Base-by-base conservation (phyloP, 2,113 vertebrate species). In the Cnemophilus loriae region DNA sequence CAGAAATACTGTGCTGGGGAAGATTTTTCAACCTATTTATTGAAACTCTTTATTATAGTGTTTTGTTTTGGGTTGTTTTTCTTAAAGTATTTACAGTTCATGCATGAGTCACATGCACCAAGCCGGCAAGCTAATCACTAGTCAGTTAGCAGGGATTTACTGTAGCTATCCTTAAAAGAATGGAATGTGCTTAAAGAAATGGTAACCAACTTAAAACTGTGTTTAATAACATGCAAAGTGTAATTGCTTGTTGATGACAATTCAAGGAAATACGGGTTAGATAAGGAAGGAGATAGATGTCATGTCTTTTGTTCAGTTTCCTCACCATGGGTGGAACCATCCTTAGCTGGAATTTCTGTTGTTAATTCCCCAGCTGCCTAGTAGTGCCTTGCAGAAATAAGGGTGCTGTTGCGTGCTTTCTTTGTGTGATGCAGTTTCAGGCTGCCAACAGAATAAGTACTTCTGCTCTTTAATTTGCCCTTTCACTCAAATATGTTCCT, bases 321-420 rank as follows among this genome's bases (percentile, higher is more conserved):
- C 95, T 96, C 77, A 71, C 55, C 44, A 39, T 91, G 95, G 94
- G 96, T 93, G 96, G 96, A 94, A 91, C 93, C 93, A 96, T 94
- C 85, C 56, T 78, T 75, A 86, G 22, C 77, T 89, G 86, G 77
- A 94, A 92, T 96, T 95, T 94, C 69, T 95, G 89, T 79, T 73
- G 39, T 57, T 67, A 76, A 57, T 91, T 93, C 80, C 59, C 59
- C 60, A 83, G 82, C 77, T 92, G 71, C 79, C 64, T 56, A 35
- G 16, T 15, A 44, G 46, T 84, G 32, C 60, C 60, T 81, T 63
- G 30, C 33, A 78, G 81, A 75, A 87, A 42, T 46, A 44, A 84
- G 60, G 79, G 47, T 87, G 93, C 83, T 87, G 47, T 47, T 89
- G 47, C 19, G 14, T n/a, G 47, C 59, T 88, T 77, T 47, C 63